Evolutionary conservation across 1,140 invertebrate genomes (phyloP).

Genomic region (Atta cephalotes): DNA sequence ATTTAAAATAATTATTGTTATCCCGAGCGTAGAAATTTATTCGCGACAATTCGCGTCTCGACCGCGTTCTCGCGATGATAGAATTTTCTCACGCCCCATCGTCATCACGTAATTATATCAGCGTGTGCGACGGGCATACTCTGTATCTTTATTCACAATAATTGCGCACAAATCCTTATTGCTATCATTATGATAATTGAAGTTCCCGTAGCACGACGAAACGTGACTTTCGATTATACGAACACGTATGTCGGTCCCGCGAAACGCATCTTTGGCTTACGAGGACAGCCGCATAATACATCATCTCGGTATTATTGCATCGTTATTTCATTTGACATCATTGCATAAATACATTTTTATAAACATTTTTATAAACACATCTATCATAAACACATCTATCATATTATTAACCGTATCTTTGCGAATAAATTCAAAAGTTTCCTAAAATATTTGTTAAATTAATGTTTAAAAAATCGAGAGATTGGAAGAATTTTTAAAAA

Average conservation of each 20-base stretch:
- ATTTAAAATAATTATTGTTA: slow-evolving; percentile 12
- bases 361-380: not conserved
- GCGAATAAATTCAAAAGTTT: not conserved
- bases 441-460: not conserved
- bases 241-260: slow-evolving; percentile 1
- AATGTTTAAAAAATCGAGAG: not conserved
- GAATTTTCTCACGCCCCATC: slow-evolving; percentile 45
- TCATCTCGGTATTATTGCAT: not conserved
- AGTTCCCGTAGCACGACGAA: slow-evolving; percentile 22
- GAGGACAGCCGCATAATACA: not conserved
- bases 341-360: slow-evolving; percentile 24
- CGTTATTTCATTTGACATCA: slow-evolving; percentile 24
- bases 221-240: slow-evolving; percentile 46
- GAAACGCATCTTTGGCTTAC: not conserved
- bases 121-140: slow-evolving; percentile 7
- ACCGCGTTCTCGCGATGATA: not conserved
- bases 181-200: slow-evolving; percentile 57
- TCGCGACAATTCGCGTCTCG: not conserved
- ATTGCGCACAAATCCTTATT: slow-evolving; percentile 32
- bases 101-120: slow-evolving; percentile 56
- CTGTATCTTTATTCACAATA: slow-evolving; percentile 28
- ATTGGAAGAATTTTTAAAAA: not conserved
- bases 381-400: not conserved
- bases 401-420: not conserved
- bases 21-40: slow-evolving; percentile 22